Base-by-base conservation (phyloP, 2,113 vertebrate species). In the Tautogolabrus adspersus region DNA sequence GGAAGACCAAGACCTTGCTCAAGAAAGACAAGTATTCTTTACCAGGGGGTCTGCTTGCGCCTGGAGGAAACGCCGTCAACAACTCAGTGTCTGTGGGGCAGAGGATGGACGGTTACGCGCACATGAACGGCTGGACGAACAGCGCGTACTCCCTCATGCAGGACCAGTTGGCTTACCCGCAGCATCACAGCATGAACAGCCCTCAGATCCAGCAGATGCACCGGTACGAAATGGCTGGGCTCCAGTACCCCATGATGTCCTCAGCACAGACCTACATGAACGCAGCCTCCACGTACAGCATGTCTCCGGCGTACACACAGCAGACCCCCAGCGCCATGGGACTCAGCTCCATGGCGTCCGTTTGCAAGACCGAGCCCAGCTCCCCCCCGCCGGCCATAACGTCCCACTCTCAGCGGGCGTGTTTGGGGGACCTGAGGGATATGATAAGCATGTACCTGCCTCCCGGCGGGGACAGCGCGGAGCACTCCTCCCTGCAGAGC, bases 401-500 rank as follows among this genome's bases (percentile, higher is more conserved):
- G 11, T 97, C 98, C 66, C 98, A 99, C 94, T 97, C 97, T 51
- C 97, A 98, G 94, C 94, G 97, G 78, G 97, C 97, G 77, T 98
- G 98, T 85, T 93, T 99, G 88, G 98, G 98, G 65, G 98, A 99
- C 91, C 95, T 99, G 95, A 93, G 98, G 94, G 97, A 99, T 89
- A 99, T 99, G 98, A 99, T 99, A 92, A 99, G 98, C 95, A 98
- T 99, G 98, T 99, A 99, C 90, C 96, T 99, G 89, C 98, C 98
- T 9, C 97, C 97, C 70, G 96, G 98, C 10, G 98, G 97, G 63
- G 98, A 99, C 34, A 95, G 96, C 80, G 93, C 96, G 10, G 97
- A 98, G 79, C 96, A 97, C 77, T 94, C 96, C 37, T 91, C 95
- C 65, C 94, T 99, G 90, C 97, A 97, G 81, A 93, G 94, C 87